These are phyloP conservation scores for Drosophila pegasa DNA, from an alignment of 2,888 invertebrate genomes.

Conservation along the genomic window DNA sequence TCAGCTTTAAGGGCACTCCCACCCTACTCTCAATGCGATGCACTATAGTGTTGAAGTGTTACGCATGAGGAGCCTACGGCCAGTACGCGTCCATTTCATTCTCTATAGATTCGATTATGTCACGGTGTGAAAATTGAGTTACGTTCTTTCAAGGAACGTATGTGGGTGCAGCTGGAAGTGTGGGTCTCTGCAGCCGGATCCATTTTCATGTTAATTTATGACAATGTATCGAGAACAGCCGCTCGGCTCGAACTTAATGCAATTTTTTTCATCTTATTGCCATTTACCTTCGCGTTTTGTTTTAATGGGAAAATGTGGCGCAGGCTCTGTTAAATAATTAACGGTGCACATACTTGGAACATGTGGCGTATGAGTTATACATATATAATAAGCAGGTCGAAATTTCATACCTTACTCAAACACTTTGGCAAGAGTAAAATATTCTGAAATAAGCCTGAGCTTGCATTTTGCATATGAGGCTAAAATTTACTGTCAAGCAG, in stretches of 20 bases:
- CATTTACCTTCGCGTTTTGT: slow-evolving; percentile 8
- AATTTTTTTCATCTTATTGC: slow-evolving; percentile 62
- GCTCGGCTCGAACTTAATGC: slow-evolving; percentile 59
- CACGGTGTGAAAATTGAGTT: slow-evolving; percentile 60
- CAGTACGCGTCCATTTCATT: slow-evolving; percentile 17
- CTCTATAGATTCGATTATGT: slow-evolving; percentile 64
- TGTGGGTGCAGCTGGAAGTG: slow-evolving; percentile 18
- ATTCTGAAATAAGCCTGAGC: too few relatives aligned
- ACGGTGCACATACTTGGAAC: slow-evolving; percentile 9
- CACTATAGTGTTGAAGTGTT: slow-evolving; percentile 36
- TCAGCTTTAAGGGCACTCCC: slow-evolving; percentile 29
- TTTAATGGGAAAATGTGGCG: slow-evolving; percentile 40
- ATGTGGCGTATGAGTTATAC: slow-evolving; percentile 13
- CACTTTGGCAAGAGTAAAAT: too few relatives aligned
- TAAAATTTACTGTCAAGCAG: too few relatives aligned
- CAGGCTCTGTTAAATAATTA: slow-evolving; percentile 37
- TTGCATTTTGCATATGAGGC: too few relatives aligned
- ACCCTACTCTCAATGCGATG: not conserved
- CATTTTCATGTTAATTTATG: slow-evolving; percentile 76
- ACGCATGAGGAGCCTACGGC: slow-evolving; percentile 21
- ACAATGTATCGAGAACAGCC: slow-evolving; percentile 42
- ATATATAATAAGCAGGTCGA: not conserved
- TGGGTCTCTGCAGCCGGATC: slow-evolving; percentile 40
- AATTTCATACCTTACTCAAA: too few relatives aligned
- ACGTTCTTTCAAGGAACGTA: slow-evolving; percentile 38